Evolutionary conservation across 2,888 invertebrate species (phyloP), one percentile per base, ranked within the genome.

Genomic region (Lochmaea capreae): DNA sequence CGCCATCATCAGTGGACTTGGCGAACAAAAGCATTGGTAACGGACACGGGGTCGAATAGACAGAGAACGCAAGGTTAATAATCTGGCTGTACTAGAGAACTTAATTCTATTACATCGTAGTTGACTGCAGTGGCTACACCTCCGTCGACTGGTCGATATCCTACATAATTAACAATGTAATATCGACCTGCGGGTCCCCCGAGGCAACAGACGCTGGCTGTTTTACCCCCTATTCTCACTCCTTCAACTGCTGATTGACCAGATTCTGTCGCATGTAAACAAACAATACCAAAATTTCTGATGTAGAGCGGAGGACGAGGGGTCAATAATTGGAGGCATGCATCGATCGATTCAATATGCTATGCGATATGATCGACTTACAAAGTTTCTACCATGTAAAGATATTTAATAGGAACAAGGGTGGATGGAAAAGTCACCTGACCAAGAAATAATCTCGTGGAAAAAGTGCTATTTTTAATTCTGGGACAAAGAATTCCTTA

Each of bases 141-240:
- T 83, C 83, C 81, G 79, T 79, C 79, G 82, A 80, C 80, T 83
- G 85, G 84, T 86, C 86, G 85, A 86, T 86, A 85, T 81, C 82
- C 82, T 86, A 85, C 85, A 86, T 86, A 86, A 86, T 86, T 86
- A 86, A 86, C 86, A 85, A 85, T 85, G 85, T 85, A 84, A 85
- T 86, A 86, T 86, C 85, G 86, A 85, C 84, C 85, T 82, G 81
- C 79, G 78, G 80, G 81, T 82, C 80, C 79, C 80, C 79, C 67
- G 78, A 77, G 78, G 78, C 76, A 57, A 65, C 76, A 76, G 76
- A 76, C 76, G 70, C 49, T 66, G 62, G 61, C 16, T 61, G 46
- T 58, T 59, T 43, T 46, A 63, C 65, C 68, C 33, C 71, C 39
- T 12, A 42, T 52, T 58, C 67, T 69, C 72, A 66, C 76, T 77